Percentiles rank a stretch among this genome's conserved stretches.
Conservation (phyloP, 2,113 vertebrate species). For the Himantopus leucocephalus region DNA sequence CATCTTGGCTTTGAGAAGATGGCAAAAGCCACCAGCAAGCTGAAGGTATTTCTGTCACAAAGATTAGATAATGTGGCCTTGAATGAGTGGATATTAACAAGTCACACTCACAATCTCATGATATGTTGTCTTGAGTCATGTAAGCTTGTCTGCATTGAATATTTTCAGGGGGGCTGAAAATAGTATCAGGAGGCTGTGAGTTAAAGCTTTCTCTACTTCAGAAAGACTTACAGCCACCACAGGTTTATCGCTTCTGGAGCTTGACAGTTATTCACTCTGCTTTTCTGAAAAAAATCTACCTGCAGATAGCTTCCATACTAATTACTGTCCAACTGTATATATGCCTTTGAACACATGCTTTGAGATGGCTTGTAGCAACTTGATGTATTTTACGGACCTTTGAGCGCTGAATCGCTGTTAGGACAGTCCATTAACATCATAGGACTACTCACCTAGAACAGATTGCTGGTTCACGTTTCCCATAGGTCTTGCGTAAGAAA, state of each 20-base stretch:
- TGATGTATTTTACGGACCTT: neutral
- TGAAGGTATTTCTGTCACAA: conserved; percentile 81
- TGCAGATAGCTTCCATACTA: neutral
- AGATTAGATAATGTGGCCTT: neutral
- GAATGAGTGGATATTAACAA: neutral
- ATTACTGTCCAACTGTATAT: neutral
- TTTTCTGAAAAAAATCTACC: neutral
- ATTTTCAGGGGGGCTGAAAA: neutral
- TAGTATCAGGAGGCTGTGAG: neutral
- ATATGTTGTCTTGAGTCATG: neutral
- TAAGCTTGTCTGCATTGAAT: neutral
- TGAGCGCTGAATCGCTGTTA: neutral
- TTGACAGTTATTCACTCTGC: neutral
- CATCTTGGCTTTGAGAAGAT: conserved; percentile 96
- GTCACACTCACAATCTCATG: neutral
- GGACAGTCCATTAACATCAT: accelerated
- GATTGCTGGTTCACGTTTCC: neutral
- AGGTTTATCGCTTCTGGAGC: neutral
- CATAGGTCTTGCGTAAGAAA: neutral
- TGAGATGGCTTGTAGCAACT: neutral
- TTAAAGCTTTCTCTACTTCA: neutral
- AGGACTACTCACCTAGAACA: neutral
- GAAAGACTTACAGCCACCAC: neutral
- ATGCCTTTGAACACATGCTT: neutral
- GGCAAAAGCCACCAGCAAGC: conserved; percentile 89